Base-by-base conservation (phyloP, 2,113 vertebrate species). In the Clupea harengus region DNA sequence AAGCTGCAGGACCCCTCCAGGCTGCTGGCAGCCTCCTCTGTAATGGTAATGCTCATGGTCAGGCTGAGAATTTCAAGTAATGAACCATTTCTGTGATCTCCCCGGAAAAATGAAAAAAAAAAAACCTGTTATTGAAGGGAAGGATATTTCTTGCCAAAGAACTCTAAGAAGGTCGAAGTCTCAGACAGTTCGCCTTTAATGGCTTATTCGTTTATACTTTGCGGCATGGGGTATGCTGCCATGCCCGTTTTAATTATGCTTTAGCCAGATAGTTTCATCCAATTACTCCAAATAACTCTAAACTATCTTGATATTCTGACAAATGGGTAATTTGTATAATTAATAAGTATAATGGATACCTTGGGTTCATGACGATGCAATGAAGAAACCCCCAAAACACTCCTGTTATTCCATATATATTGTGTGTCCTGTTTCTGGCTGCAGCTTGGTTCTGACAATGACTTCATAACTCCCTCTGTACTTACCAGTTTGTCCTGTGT, bases 21-120 rank as follows among this genome's bases (percentile, higher is more conserved):
- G 72, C 25, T 78, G 25, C 72, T 78, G 72, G 72, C 72, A 78
- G 72, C 25, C 32, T 5, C 72, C 32, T 32, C 72, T 78, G 10
- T 78, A 78, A 78, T 78, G 72, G 72, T 17, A 78, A 39, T 39
- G 32, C 72, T 78, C 72, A 44, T 78, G 72, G 72, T 32, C 28
- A 78, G 64, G 64, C 64, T 2, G n/a, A 32, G 25, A 39, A 78
- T 32, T 32, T 39, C 72, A 78, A 39, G 72, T 78, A 78, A 78
- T 78, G 72, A 60, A 32, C 72, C 72, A 28, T 78, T 39, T 39
- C 72, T 78, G 72, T 78, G 72, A 32, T 44, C 28, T 32, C 72
- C 28, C 10, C 15, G 4, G 15, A 28, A 78, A 28, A 32, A 28
- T 3, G 32, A 75, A 72, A 75, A 28, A 9, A 1, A 32, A 39